Evolutionary conservation across 2,113 vertebrate genomes (phyloP).

Genomic region (Micronycteris hirsuta): DNA sequence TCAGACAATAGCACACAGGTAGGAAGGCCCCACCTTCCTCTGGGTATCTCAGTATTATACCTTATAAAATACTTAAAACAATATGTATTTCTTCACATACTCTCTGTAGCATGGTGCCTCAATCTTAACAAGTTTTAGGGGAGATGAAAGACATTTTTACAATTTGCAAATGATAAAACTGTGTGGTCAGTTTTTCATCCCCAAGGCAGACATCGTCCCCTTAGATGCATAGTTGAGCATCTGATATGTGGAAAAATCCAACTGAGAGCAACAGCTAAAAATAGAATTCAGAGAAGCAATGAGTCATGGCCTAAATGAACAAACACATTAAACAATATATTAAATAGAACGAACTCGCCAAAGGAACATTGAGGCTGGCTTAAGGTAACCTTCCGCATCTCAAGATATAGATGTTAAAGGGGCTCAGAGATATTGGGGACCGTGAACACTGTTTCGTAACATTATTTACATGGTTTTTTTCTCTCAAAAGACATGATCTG

Average conservation of each 20-base stretch:
- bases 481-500: neutral
- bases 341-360: neutral
- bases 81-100: neutral
- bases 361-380: neutral
- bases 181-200: slow-evolving; percentile 24
- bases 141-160: neutral
- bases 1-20: neutral
- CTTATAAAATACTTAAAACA: neutral
- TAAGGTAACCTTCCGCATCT: neutral
- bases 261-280: slow-evolving; percentile 59
- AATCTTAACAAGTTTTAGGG: neutral
- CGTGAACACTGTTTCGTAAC: neutral
- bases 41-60: neutral
- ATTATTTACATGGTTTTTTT: neutral
- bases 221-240: neutral
- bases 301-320: slow-evolving; percentile 45
- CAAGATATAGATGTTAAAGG: neutral
- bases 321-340: slow-evolving; percentile 57
- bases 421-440: neutral
- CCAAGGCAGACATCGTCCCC: neutral
- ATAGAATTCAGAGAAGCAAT: slow-evolving; percentile 61
- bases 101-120: neutral
- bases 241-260: slow-evolving; percentile 71
- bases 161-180: slow-evolving; percentile 16
- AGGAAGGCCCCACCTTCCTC: neutral